Conservation (phyloP, 2,888 invertebrate genomes). For the Drosophila mimica region DNA sequence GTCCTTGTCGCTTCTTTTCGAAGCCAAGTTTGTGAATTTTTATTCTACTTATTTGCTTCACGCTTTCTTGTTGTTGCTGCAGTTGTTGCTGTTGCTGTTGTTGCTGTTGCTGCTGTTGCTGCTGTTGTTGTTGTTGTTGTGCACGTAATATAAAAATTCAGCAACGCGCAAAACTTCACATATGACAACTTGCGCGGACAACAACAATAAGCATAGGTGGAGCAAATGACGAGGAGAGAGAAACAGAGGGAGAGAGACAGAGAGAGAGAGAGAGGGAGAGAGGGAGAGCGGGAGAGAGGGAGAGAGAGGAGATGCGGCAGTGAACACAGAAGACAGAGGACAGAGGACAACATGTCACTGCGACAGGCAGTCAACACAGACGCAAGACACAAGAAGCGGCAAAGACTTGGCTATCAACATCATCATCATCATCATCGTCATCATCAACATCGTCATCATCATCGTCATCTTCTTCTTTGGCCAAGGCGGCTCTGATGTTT, state of each 20-base stretch:
- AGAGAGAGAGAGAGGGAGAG: background rate
- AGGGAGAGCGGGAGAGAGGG: background rate
- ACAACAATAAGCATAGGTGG: conserved; percentile 32
- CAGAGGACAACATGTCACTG: conserved; percentile 41
- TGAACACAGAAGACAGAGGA: conserved; percentile 12
- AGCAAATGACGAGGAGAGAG: conserved; percentile 6
- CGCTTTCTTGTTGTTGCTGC: conserved; percentile 29
- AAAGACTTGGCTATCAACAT: conserved; percentile 40
- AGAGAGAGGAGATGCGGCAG: background rate
- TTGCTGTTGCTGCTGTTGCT: conserved; percentile 23
- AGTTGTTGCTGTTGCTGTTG: conserved; percentile 37
- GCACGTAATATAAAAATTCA: conserved; percentile 73
- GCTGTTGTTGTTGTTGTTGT: conserved; percentile 39
- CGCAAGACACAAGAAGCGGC: conserved; percentile 31
- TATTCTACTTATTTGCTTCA: conserved; percentile 27
- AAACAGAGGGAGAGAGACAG: too few species aligned
- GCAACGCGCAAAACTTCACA: conserved; percentile 78
- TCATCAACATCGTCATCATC: conserved; percentile 31
- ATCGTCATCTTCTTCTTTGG: conserved; percentile 24
- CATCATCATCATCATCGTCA: conserved; percentile 33
- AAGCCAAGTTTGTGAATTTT: conserved; percentile 56
- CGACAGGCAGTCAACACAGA: conserved; percentile 13
- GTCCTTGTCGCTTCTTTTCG: conserved; percentile 59
- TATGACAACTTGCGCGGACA: conserved; percentile 71
- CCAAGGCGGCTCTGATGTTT: conserved; percentile 64